A percentile compares a stretch with the other conserved stretches of the same genome.
phyloP scores from a whole-genome alignment of 1,140 invertebrate species.

The Papilio dardanus region DNA sequence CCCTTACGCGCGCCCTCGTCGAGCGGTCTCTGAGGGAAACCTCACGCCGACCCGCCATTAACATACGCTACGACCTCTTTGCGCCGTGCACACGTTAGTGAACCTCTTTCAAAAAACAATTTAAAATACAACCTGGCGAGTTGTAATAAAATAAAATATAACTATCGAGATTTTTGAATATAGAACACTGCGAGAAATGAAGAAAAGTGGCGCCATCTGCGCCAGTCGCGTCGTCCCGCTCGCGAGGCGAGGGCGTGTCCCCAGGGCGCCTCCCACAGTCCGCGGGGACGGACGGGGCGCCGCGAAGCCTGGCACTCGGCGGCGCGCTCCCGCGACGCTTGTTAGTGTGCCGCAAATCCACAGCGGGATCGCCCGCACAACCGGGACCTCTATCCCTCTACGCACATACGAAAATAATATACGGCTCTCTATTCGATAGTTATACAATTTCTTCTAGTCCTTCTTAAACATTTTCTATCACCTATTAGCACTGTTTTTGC shows the following conservation, averaged over 20 bases:
- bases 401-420: conserved; percentile 74
- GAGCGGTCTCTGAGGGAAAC: conserved; percentile 72
- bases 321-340: conserved; percentile 80
- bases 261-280: conserved; percentile 76
- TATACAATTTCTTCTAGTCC: conserved; percentile 45
- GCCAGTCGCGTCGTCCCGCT: conserved; percentile 69
- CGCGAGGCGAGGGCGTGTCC: conserved; percentile 79
- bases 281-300: conserved; percentile 78
- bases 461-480: neutral
- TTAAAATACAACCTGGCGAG: conserved; percentile 36
- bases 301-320: conserved; percentile 73
- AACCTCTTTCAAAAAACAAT: conserved; percentile 43
- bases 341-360: conserved; percentile 81
- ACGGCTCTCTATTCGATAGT: conserved; percentile 71
- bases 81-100: conserved; percentile 35
- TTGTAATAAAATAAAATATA: conserved; percentile 22
- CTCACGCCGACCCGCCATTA: conserved; percentile 57
- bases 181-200: conserved; percentile 38
- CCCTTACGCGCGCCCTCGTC: conserved; percentile 62
- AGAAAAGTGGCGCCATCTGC: conserved; percentile 73
- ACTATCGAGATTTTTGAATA: conserved; percentile 42
- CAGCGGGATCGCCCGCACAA: conserved; percentile 79
- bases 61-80: conserved; percentile 44
- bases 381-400: conserved; percentile 74
- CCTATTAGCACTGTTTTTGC: neutral